Percentiles rank a stretch among this genome's conserved stretches.
These are phyloP conservation scores for Habroteleia sp. DNA, from an alignment of 2,888 invertebrate species.

Conservation along the genomic window DNA sequence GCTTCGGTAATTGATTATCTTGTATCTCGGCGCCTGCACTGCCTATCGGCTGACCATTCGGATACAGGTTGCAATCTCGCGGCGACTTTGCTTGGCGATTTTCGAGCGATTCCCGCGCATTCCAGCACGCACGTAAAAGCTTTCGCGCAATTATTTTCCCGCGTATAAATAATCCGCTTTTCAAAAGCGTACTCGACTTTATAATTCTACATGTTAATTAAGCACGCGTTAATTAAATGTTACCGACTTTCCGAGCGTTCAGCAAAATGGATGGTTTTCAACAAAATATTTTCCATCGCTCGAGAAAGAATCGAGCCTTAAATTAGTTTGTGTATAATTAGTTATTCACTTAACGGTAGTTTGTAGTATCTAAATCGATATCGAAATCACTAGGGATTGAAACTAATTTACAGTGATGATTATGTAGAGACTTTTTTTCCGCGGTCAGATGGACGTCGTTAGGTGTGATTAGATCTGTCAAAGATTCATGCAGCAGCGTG, in stretches of 20 bases:
- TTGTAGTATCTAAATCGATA: conserved; percentile 50
- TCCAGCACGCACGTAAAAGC: conserved; percentile 50
- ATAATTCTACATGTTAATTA: conserved; percentile 48
- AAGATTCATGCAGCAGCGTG: conserved; percentile 19
- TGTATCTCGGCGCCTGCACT: conserved; percentile 67
- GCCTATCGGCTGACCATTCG: conserved; percentile 68
- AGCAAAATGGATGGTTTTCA: conserved; percentile 26
- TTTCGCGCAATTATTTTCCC: conserved; percentile 41
- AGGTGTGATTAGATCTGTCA: conserved; percentile 39
- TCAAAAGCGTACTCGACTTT: conserved; percentile 33
- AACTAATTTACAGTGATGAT: conserved; percentile 28
- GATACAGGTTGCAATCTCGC: conserved; percentile 66
- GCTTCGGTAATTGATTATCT: conserved; percentile 75
- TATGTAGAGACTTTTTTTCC: conserved; percentile 12
- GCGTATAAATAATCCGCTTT: conserved; percentile 41
- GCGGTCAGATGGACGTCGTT: conserved; percentile 26
- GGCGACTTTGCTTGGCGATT: conserved; percentile 47
- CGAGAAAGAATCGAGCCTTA: conserved; percentile 2
- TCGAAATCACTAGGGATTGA: conserved; percentile 24
- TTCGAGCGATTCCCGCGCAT: conserved; percentile 51
- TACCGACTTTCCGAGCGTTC: conserved; percentile 10
- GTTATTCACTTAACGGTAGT: conserved; percentile 45
- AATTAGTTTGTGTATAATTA: conserved; percentile 22
- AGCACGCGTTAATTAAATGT: conserved; percentile 36
- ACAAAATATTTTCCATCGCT: conserved; percentile 16